Evolutionary conservation across 1,140 invertebrate genomes (phyloP), one percentile per base, ranked within the genome.

Genomic region (Belonocnema kinseyi): DNA sequence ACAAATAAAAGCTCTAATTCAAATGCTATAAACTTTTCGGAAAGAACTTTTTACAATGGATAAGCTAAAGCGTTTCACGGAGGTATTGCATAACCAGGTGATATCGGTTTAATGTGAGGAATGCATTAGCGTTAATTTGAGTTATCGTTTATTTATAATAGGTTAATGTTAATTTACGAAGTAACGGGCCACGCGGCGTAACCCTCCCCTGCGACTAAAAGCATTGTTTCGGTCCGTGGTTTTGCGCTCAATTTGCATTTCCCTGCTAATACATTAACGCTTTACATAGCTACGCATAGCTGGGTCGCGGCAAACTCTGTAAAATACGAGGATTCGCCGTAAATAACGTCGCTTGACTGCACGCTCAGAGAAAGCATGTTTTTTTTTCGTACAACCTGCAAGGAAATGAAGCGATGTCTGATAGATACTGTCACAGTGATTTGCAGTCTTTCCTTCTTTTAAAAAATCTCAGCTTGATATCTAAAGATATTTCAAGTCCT

Each of bases 171-270:
- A 87, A 87, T 87, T 87, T 87, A 87, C 83, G 85, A 87, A 87
- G 85, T 87, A 87, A 74, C 79, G 72, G 12, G 77, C 70, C 77
- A 76, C 82, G 77, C 53, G 51, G 66, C 21, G 21, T 51, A 61
- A 61, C 53, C 13, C 73, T 50, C 19, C 71, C 72, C 61, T 74
- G 54, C 80, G 82, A 87, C 85, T 87, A 87, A 87, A 87, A 87
- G 86, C 86, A 87, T 87, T 87, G 86, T 87, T 87, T 87, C 83
- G 86, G 84, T 81, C 77, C 81, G 85, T 85, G 86, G 86, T 87
- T 87, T 87, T 87, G 85, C 82, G 86, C 85, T 86, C 85, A 87
- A 87, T 87, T 87, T 87, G 85, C 86, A 87, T 87, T 87, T 87
- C 79, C 85, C 85, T 86, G 83, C 85, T 87, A 87, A 87, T 87